phyloP scores from a whole-genome alignment of 2,113 vertebrate species.

The Eretmochelys imbricata region DNA sequence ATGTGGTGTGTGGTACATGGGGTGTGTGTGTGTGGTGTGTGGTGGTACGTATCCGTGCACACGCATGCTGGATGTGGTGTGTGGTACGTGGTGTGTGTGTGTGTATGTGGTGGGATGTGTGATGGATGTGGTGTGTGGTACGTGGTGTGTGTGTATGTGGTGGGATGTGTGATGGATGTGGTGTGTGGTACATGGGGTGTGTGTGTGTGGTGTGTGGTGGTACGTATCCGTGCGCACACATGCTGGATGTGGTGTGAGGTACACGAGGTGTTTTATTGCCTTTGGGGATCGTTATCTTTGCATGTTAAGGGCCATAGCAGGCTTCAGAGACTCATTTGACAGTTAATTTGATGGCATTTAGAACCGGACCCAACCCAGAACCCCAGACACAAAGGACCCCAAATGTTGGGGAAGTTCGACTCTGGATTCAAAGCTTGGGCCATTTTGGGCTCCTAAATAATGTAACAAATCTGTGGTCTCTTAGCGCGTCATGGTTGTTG shows the following conservation, averaged over 20 bases:
- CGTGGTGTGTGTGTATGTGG: too few species aligned
- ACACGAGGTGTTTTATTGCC: background rate
- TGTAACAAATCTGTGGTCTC: background rate
- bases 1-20: too few species aligned
- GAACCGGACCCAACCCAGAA: background rate
- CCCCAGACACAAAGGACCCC: background rate
- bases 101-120: background rate
- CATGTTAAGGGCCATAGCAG: background rate
- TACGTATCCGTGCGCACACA: background rate
- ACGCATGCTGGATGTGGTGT: background rate
- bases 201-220: background rate
- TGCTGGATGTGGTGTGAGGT: background rate
- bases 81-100: background rate
- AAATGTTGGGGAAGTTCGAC: background rate
- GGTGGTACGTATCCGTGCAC: background rate
- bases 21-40: background rate
- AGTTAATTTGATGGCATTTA: background rate
- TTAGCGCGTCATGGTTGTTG: background rate
- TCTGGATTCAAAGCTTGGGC: background rate
- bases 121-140: background rate
- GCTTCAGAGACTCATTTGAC: background rate
- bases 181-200: background rate
- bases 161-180: background rate
- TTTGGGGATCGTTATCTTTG: background rate
- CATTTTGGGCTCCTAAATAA: background rate